Percentiles rank a stretch among this genome's conserved stretches.
Evolutionary conservation across 1,140 invertebrate species (phyloP).

Genomic region (Trichoplusia ni): DNA sequence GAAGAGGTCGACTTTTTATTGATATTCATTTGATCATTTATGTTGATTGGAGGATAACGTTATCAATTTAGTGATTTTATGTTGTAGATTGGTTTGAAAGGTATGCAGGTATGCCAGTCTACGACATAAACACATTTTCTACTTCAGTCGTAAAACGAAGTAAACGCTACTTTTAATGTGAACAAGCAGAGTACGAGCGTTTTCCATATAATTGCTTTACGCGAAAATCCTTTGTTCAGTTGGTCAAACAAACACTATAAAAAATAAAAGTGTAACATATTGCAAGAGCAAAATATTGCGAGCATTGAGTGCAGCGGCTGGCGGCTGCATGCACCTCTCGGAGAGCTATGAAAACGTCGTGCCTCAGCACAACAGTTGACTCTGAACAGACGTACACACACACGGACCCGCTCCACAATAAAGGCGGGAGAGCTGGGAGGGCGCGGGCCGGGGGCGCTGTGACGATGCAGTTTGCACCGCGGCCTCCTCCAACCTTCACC

Average conservation of each 20-base stretch:
- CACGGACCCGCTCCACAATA: conserved; percentile 61
- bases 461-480: conserved; percentile 79
- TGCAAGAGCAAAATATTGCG: conserved; percentile 61
- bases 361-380: conserved; percentile 74
- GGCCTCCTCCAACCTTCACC: conserved; percentile 78
- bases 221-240: conserved; percentile 47
- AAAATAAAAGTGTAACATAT: conserved; percentile 55
- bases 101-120: neutral
- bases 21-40: conserved; percentile 1
- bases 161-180: conserved; percentile 12
- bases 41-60: neutral
- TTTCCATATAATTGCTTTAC: conserved; percentile 27
- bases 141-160: neutral
- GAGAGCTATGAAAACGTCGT: conserved; percentile 61
- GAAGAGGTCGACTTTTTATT: neutral
- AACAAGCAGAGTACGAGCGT: neutral
- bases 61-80: neutral
- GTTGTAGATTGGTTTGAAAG: neutral
- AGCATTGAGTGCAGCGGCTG: conserved; percentile 45
- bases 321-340: conserved; percentile 51
- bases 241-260: conserved; percentile 45
- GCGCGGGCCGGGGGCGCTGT: conserved; percentile 56
- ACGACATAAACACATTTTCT: neutral
- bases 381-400: conserved; percentile 62
- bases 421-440: conserved; percentile 51